phyloP scores from a whole-genome alignment of 2,888 invertebrate genomes.

The Imbricaverruca yamaguchii region DNA sequence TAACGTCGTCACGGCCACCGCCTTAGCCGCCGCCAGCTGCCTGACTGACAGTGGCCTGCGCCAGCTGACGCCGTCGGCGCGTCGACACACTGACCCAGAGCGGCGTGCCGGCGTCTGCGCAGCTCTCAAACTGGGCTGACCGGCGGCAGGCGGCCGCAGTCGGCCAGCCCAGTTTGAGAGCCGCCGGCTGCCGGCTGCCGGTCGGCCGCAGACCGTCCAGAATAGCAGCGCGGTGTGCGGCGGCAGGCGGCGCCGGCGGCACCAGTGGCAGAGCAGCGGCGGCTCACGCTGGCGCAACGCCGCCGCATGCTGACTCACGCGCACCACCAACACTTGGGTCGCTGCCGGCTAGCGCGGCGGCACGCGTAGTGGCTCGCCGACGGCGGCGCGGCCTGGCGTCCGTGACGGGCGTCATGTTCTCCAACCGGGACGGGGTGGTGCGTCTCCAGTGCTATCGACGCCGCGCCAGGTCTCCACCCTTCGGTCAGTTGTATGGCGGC shows the following conservation, averaged over 20 bases:
- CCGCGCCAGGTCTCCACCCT: not conserved
- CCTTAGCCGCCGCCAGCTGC: too few species aligned
- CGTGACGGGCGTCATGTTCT: not conserved
- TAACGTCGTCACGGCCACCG: too few species aligned
- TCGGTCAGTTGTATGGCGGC: not conserved
- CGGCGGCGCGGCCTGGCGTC: not conserved
- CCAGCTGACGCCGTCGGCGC: too few species aligned
- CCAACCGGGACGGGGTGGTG: constrained; percentile 16
- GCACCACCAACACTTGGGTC: too few species aligned
- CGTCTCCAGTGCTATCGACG: constrained; percentile 9
- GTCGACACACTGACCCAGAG: not conserved
- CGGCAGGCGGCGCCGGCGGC: too few species aligned
- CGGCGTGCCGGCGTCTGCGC: not conserved
- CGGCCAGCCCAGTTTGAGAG: not conserved
- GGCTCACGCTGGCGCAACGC: not conserved
- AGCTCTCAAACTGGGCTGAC: not conserved
- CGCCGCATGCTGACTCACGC: not conserved
- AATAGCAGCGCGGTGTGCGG: not conserved
- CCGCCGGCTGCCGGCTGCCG: not conserved
- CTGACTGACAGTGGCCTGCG: too few species aligned
- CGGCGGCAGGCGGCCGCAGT: not conserved
- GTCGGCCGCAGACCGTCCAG: not conserved
- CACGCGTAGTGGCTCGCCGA: not conserved
- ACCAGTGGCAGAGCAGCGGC: not conserved
- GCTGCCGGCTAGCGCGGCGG: not conserved